Evolutionary conservation across 2,888 invertebrate genomes (phyloP).

Genomic region (Troides aeacus): DNA sequence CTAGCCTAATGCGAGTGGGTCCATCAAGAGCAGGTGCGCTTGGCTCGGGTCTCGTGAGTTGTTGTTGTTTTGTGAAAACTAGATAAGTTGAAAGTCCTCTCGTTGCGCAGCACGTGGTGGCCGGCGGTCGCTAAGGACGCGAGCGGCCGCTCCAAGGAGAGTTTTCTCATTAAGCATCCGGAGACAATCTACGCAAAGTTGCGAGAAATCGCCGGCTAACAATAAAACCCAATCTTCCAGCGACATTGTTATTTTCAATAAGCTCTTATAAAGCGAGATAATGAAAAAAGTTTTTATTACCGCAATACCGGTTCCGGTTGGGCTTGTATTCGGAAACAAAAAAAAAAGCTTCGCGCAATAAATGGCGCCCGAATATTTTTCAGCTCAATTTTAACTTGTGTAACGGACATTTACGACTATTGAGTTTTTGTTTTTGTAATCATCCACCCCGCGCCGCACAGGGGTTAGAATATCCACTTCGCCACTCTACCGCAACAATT

Average conservation of each 20-base stretch:
- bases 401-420: conserved; percentile 34
- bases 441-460: too few species aligned
- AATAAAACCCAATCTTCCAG: conserved; percentile 56
- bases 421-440: conserved; percentile 1
- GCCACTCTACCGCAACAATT: neutral
- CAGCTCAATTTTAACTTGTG: conserved; percentile 43
- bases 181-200: conserved; percentile 22
- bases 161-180: conserved; percentile 26
- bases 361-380: conserved; percentile 44
- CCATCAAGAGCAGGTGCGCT: too few species aligned
- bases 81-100: too few species aligned
- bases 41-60: too few species aligned
- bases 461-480: neutral
- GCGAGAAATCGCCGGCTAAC: conserved; percentile 45
- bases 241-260: conserved; percentile 75
- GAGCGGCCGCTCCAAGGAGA: conserved; percentile 1
- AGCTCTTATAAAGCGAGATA: conserved; percentile 61
- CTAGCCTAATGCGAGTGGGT: too few species aligned
- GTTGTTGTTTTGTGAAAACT: too few species aligned
- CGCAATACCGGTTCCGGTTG: conserved; percentile 52
- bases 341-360: conserved; percentile 37
- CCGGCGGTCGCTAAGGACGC: conserved; percentile 9
- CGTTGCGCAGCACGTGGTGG: neutral
- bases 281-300: conserved; percentile 77
- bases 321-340: conserved; percentile 28